These are phyloP conservation scores for Glaucopsyche alexis DNA, from an alignment of 2,888 invertebrate genomes.

Conservation along the genomic window DNA sequence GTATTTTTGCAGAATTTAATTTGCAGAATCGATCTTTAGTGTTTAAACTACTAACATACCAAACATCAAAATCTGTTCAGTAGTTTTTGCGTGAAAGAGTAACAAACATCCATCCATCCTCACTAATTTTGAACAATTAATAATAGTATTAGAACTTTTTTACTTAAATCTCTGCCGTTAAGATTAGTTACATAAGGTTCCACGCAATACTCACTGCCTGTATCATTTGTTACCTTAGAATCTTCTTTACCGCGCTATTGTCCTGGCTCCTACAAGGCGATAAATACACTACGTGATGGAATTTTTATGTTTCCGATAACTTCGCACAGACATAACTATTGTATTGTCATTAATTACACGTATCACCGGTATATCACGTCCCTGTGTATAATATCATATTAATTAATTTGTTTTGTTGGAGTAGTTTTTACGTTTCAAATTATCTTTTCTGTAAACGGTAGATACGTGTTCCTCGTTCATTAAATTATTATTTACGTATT, in stretches of 20 bases:
- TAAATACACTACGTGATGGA: slow-evolving; percentile 72
- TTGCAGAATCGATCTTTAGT: too few relatives aligned
- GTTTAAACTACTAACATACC: too few relatives aligned
- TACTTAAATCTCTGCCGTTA: too few relatives aligned
- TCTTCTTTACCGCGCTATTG: slow-evolving; percentile 61
- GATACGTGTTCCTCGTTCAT: too few relatives aligned
- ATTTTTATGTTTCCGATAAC: slow-evolving; percentile 76
- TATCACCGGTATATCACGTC: slow-evolving; percentile 16
- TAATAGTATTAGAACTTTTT: too few relatives aligned
- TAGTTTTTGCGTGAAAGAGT: too few relatives aligned
- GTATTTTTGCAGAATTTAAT: too few relatives aligned
- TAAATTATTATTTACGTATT: too few relatives aligned
- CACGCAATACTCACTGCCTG: slow-evolving; percentile 41
- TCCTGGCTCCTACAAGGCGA: slow-evolving; percentile 63
- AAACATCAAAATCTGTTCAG: too few relatives aligned
- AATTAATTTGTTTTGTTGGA: not conserved
- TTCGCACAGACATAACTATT: slow-evolving; percentile 55
- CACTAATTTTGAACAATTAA: too few relatives aligned
- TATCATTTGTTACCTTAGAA: not conserved
- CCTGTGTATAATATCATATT: not conserved
- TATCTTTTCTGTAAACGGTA: too few relatives aligned
- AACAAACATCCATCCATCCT: too few relatives aligned
- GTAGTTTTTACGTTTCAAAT: not conserved
- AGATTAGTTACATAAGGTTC: slow-evolving; percentile 6
- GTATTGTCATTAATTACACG: slow-evolving; percentile 22